A percentile compares a stretch with the other conserved stretches of the same genome.
Conservation (phyloP, 1,140 invertebrate genomes). For the Sinella curviseta region DNA sequence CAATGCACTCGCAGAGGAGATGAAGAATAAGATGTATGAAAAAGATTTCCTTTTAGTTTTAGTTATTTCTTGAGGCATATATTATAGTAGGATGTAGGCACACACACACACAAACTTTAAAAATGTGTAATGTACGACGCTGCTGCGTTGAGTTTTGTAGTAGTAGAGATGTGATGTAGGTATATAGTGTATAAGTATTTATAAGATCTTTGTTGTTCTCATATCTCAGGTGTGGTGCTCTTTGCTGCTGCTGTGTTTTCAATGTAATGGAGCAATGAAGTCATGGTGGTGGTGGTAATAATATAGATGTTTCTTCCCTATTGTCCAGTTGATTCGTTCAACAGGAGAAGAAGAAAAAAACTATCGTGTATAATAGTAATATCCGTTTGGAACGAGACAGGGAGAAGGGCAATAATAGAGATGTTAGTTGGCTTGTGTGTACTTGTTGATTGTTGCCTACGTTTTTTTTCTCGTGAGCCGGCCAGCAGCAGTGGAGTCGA, state of each 20-base stretch:
- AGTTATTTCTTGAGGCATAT: too few relatives aligned
- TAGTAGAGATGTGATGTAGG: too few relatives aligned
- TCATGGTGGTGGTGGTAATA: background rate
- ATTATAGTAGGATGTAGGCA: too few relatives aligned
- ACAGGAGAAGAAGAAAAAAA: background rate
- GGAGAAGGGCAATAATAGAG: background rate
- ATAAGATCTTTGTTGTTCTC: background rate
- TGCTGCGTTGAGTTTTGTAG: too few relatives aligned
- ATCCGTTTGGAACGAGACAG: background rate
- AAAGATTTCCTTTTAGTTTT: too few relatives aligned
- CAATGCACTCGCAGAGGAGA: background rate
- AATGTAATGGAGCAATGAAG: slow-evolving; percentile 12
- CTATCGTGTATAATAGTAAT: background rate
- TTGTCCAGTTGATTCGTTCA: slow-evolving; percentile 21
- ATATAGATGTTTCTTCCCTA: background rate
- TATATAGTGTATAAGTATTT: background rate
- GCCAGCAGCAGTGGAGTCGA: background rate
- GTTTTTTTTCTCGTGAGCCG: background rate
- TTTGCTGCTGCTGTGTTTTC: background rate
- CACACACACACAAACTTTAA: too few relatives aligned
- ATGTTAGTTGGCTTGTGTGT: background rate
- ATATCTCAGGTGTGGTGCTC: background rate
- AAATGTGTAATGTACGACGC: too few relatives aligned
- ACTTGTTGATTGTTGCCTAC: slow-evolving; percentile 18
- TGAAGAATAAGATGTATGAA: too few relatives aligned